Percentiles rank a stretch among this genome's conserved stretches.
These are phyloP conservation scores for Diarsia mendica DNA, from an alignment of 2,888 invertebrate genomes.

Conservation along the genomic window DNA sequence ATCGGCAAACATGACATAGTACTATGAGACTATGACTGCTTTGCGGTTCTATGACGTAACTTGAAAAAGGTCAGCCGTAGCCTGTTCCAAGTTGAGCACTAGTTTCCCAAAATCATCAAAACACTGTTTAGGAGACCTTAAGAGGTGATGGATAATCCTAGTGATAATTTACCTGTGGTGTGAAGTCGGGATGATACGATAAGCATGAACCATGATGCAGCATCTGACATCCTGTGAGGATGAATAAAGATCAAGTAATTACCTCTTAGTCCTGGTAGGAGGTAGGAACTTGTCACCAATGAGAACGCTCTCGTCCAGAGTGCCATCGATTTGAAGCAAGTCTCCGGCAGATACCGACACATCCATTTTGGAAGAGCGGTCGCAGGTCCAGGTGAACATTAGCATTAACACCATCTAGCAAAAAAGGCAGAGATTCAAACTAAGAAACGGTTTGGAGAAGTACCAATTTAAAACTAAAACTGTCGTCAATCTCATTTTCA, in stretches of 20 bases:
- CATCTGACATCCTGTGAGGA: neutral
- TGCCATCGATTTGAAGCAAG: constrained; percentile 87
- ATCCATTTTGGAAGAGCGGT: constrained; percentile 82
- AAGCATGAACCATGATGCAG: constrained; percentile 15
- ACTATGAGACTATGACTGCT: too few relatives aligned
- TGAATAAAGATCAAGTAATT: constrained; percentile 6
- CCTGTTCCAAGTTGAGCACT: neutral
- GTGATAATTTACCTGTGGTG: constrained; percentile 12
- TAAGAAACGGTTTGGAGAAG: neutral
- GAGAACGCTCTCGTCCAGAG: constrained; percentile 86
- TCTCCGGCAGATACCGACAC: constrained; percentile 88
- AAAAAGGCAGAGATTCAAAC: neutral
- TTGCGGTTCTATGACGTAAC: neutral
- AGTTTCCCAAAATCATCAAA: too few relatives aligned
- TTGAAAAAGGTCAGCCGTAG: neutral
- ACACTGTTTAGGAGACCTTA: too few relatives aligned
- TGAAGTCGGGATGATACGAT: neutral
- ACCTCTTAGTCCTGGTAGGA: constrained; percentile 82
- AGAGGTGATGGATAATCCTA: too few relatives aligned
- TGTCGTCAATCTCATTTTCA: neutral
- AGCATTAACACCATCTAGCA: constrained; percentile 82
- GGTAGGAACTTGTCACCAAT: constrained; percentile 83
- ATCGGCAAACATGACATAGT: neutral
- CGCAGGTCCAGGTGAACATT: constrained; percentile 84
- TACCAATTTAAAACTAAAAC: neutral